Evolutionary conservation across 2,113 vertebrate species (phyloP), one percentile per base, ranked within the genome.

Genomic region (Archocentrus centrarchus): DNA sequence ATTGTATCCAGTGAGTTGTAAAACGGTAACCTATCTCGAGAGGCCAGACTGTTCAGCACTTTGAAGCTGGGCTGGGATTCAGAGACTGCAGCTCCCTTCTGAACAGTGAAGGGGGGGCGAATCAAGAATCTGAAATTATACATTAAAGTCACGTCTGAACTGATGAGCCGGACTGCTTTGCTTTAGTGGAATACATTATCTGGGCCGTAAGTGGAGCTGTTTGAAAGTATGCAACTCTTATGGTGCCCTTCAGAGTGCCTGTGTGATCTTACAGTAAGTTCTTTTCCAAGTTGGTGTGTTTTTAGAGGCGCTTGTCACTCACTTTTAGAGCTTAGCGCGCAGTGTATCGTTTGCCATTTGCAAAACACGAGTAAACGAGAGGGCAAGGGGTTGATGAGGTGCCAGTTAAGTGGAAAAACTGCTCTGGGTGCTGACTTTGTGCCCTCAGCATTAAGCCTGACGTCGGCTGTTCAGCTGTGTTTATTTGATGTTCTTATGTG

Each of bases 31-130:
- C 83, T 75, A 88, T 90, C 92, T 91, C 86, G 27, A 77, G 82
- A 84, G 88, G 79, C 85, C 91, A 84, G 86, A 4, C 75, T 59
- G 75, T 17, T 77, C 50, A 3, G 57, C 1, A 77, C 89, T 89
- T 91, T 91, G 89, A 92, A 90, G 91, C 89, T 35, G 11, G 13
- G 75, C n/a, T 59, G 85, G 79, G 81, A 91, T 76, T 82, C 87
- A 50, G 81, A 83, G 87, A 83, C 85, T 85, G 47, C 53, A 20
- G 81, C 68, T 85, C 30, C 39, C 35, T 9, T 87, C 3, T 77
- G 84, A 86, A 68, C 27, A 1, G 68, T 1, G 35, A 35, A 35
- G 32, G 32, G 32, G 32, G 32, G 32, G 32, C 24, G 32, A 5
- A 7, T 73, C 80, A 79, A 88, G 79, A 83, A 87, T 78, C 2